A percentile compares a stretch with the other conserved stretches of the same genome.
phyloP scores from a whole-genome alignment of 1,140 invertebrate genomes.

The Sinonovacula constricta region DNA sequence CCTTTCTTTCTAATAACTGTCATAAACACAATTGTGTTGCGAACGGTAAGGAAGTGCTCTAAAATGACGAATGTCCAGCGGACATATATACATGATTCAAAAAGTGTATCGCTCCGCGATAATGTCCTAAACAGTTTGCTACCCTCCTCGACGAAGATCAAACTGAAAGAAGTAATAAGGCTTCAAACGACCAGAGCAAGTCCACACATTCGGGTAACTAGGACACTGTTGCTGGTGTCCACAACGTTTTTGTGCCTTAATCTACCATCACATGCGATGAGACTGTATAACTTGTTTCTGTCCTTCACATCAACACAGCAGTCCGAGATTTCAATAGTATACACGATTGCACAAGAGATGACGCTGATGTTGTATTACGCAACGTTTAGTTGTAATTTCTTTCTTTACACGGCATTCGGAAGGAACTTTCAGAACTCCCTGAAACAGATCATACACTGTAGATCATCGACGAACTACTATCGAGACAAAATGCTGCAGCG shows the following conservation, averaged over 20 bases:
- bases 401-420: slow-evolving; percentile 40
- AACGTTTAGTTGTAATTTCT: slow-evolving; percentile 44
- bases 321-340: neutral
- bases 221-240: slow-evolving; percentile 90
- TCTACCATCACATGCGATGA: slow-evolving; percentile 81
- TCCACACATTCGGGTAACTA: slow-evolving; percentile 86
- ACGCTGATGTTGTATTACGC: slow-evolving; percentile 30
- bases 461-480: neutral
- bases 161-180: too few species aligned
- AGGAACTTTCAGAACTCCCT: slow-evolving; percentile 33
- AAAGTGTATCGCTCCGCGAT: too few species aligned
- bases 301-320: neutral
- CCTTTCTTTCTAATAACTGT: slow-evolving; percentile 81
- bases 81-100: too few species aligned
- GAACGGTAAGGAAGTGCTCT: slow-evolving; percentile 6
- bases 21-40: slow-evolving; percentile 77
- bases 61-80: neutral
- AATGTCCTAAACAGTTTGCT: too few species aligned
- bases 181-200: slow-evolving; percentile 43
- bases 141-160: too few species aligned
- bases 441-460: slow-evolving; percentile 2
- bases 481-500: slow-evolving; percentile 9
- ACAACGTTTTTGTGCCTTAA: slow-evolving; percentile 88
- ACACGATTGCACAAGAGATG: slow-evolving; percentile 24
- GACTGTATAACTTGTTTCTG: slow-evolving; percentile 66